Evolutionary conservation across 2,888 invertebrate genomes (phyloP).

Genomic region (Cantharis rustica): DNA sequence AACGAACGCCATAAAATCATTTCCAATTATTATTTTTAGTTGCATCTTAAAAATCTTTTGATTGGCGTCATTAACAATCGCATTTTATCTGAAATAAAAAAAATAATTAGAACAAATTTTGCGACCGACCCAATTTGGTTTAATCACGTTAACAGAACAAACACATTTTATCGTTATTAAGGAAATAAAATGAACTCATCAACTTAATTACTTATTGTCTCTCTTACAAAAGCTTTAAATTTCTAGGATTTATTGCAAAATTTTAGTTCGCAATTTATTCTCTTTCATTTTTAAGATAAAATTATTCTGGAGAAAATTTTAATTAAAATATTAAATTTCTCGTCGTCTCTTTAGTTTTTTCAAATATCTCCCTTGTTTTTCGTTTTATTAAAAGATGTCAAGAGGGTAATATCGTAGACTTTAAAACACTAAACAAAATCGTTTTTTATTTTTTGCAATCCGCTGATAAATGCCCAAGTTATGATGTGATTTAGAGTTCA

Average conservation of each 20-base stretch:
- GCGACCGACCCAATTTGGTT: background rate
- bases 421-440: background rate
- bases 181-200: background rate
- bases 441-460: background rate
- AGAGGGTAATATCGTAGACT: background rate
- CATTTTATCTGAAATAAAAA: background rate
- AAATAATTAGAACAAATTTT: background rate
- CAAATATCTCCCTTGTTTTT: background rate
- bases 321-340: background rate
- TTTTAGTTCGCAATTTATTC: background rate
- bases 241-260: background rate
- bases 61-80: background rate
- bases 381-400: background rate
- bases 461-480: background rate
- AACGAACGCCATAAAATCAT: constrained; percentile 14
- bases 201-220: background rate
- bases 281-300: background rate
- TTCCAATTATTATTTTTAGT: background rate
- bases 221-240: background rate
- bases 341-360: background rate
- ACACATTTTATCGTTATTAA: background rate
- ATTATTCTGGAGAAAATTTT: background rate
- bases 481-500: background rate
- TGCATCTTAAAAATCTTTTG: constrained; percentile 2
- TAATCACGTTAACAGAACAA: background rate